Base-by-base conservation (phyloP, 2,113 vertebrate genomes). In the Bungarus multicinctus region DNA sequence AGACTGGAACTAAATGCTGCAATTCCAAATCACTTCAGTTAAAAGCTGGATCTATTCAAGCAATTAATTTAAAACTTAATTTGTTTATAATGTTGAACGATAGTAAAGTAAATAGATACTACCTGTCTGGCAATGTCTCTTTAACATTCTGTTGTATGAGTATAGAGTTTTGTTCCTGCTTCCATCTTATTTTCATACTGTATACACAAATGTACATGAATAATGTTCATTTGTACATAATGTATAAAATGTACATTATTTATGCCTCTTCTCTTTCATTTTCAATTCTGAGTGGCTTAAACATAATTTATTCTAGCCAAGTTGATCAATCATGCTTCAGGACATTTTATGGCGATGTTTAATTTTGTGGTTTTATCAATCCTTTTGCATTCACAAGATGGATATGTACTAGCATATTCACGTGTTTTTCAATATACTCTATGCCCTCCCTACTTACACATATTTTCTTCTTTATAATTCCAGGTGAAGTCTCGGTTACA, bases 401-500 rank as follows among this genome's bases (percentile, higher is more conserved):
- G n/a, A 25, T 23, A 43, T 22, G 20, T 3, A 90, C 14, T 27
- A 23, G 88, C 94, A 94, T 94, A 95, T 94, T 34, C 20, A 10
- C n/a, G 39, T 27, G 91, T 53, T 91, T 88, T 64, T 39, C 92
- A 58, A 87, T 89, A 10, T 89, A 52, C 45, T 94, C 87, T 87
- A 53, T 95, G 95, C 74, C 88, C 93, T 55, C 90, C 94, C 96
- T 95, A 94, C 94, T 96, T 90, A 94, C 85, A 88, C 93, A 94
- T 96, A 58, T 91, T 96, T 57, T 97, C 95, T 96, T 94, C 93
- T 93, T 95, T 95, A 57, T 90, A 23, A 60, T 93, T 89, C 18
- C 58, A 97, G 97, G 97, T 90, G 96, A 98, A 95, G 92, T 95
- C 90, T 92, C 96, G 92, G 57, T 96, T 96, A 95, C 94, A 94